Evolutionary conservation across 2,888 invertebrate genomes (phyloP), one percentile per base, ranked within the genome.

Genomic region (Sinotaia quadrata): DNA sequence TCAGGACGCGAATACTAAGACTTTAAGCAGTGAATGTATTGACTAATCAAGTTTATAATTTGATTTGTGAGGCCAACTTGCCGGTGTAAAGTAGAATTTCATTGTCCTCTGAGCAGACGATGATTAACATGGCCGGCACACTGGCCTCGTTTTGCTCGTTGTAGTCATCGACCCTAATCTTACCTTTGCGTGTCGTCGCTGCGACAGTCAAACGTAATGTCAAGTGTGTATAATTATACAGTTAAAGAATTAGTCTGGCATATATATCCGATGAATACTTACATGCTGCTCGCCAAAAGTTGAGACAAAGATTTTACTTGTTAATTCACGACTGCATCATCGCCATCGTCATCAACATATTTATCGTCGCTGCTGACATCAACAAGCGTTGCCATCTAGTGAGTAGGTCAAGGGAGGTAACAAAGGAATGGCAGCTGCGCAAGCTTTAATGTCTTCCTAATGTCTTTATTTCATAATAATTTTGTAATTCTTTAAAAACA

Each of bases 311-410:
- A n/a, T n/a, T n/a, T n/a, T n/a, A n/a, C n/a, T n/a, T 47, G 47
- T 47, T 8, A 7, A 7, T 21, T 24, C 27, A 31, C 29, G 54
- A 29, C 31, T 24, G 27, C 31, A 70, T 73, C 69, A 68, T 67
- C 73, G 60, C 69, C 65, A 65, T 68, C 69, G 67, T 73, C 73
- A 73, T 73, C 73, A 73, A 59, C 69, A 56, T 67, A 70, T 70
- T 70, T 70, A 73, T 73, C 73, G 65, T 68, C 69, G 69, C 69
- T 59, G 41, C 69, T 54, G 37, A 65, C 61, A 73, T 69, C 73
- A 57, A 73, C 73, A 69, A 66, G 70, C 63, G 54, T 60, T 65
- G 70, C 69, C 73, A 67, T 68, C 73, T 73, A 61, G 73, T 67
- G 72, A 44, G 59, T 37, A 18, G 27, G 7, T 4, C 12, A 73